Conservation (phyloP, 1,140 invertebrate genomes). For the Trachymyrmex septentrionalis region DNA sequence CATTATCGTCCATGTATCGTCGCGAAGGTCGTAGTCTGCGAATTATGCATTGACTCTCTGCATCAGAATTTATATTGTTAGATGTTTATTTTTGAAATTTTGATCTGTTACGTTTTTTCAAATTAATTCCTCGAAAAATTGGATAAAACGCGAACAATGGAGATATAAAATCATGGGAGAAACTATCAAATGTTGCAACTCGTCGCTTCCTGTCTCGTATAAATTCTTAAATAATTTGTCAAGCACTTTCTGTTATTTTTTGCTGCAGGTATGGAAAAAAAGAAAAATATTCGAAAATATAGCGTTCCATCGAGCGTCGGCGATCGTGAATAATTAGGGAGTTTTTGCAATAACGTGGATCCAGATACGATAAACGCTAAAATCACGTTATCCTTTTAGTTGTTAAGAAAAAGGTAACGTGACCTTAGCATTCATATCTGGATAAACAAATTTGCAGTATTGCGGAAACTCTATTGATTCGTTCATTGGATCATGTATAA, state of each 20-base stretch:
- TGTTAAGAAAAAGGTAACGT: no score
- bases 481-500: neutral
- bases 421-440: no score
- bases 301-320: neutral
- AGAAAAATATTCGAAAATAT: neutral
- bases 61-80: neutral
- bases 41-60: neutral
- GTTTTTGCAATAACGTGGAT: no score
- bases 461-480: neutral
- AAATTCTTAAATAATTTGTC: neutral
- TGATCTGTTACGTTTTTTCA: neutral
- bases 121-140: neutral
- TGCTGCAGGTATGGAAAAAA: neutral
- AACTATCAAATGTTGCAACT: neutral
- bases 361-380: no score
- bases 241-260: neutral
- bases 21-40: neutral
- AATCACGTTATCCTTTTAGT: no score
- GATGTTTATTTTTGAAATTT: neutral
- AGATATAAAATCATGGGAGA: neutral
- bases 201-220: neutral
- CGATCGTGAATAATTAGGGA: neutral
- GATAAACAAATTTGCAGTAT: no score
- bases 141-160: neutral
- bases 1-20: constrained; percentile 10